Evolutionary conservation across 2,888 invertebrate genomes (phyloP).

Genomic region (Erynnis tages): DNA sequence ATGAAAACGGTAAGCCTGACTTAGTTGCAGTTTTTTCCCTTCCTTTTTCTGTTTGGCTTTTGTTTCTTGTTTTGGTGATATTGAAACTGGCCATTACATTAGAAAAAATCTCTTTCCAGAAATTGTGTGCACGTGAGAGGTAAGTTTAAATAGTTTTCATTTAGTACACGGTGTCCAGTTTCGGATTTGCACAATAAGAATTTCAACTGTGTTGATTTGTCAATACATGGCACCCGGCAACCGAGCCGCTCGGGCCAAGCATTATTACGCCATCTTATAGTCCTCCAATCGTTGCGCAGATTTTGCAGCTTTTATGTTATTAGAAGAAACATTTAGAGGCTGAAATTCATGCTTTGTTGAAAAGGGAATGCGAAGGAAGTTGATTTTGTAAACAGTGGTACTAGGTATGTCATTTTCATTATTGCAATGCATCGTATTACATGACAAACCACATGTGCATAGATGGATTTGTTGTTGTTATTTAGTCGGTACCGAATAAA

Average conservation of each 20-base stretch:
- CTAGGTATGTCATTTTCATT: slow-evolving; percentile 75
- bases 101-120: slow-evolving; percentile 82
- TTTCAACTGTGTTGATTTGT: slow-evolving; percentile 73
- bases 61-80: slow-evolving; percentile 82
- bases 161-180: slow-evolving; percentile 63
- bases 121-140: slow-evolving; percentile 79
- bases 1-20: slow-evolving; percentile 79
- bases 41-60: slow-evolving; percentile 79
- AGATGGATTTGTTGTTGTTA: slow-evolving; percentile 71
- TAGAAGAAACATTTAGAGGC: slow-evolving; percentile 58
- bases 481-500: slow-evolving; percentile 56
- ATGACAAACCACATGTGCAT: slow-evolving; percentile 76
- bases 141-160: slow-evolving; percentile 72
- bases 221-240: slow-evolving; percentile 80
- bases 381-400: slow-evolving; percentile 57
- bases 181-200: slow-evolving; percentile 57
- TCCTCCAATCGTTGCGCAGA: slow-evolving; percentile 76
- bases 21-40: slow-evolving; percentile 54
- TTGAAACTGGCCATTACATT: slow-evolving; percentile 82
- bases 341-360: slow-evolving; percentile 63
- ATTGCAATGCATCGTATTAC: slow-evolving; percentile 70
- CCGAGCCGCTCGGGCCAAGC: slow-evolving; percentile 48
- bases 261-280: slow-evolving; percentile 81
- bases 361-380: slow-evolving; percentile 60
- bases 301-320: slow-evolving; percentile 64